A percentile compares a stretch with the other conserved stretches of the same genome.
Conservation (phyloP, 2,113 vertebrate genomes). For the Pachycephala philippinensis region DNA sequence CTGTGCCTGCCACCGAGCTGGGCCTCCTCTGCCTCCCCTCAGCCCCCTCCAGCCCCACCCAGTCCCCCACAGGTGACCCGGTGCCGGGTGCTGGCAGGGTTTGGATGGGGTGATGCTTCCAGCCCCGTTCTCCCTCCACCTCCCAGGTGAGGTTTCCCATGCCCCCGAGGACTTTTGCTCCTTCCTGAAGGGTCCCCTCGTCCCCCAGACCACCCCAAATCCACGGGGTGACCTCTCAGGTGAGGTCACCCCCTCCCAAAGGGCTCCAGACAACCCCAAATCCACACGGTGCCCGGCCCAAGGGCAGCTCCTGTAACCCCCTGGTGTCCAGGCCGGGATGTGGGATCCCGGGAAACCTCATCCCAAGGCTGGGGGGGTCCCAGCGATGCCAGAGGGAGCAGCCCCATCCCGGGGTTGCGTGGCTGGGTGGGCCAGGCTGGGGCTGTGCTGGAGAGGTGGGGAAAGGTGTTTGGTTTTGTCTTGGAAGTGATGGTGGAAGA, state of each 20-base stretch:
- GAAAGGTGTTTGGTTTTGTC: background rate
- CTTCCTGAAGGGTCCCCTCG: fast-evolving
- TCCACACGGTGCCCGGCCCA: fast-evolving
- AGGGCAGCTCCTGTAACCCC: background rate
- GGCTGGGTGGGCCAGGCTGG: background rate
- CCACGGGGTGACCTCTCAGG: background rate
- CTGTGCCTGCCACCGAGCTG: background rate
- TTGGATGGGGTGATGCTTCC: fast-evolving
- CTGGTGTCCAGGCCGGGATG: background rate
- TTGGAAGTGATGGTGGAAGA: background rate
- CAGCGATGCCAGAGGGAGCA: fast-evolving
- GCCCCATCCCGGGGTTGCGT: fast-evolving
- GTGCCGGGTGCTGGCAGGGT: background rate
- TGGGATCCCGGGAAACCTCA: background rate
- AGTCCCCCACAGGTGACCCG: background rate
- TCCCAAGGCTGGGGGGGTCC: background rate
- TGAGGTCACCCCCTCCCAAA: background rate
- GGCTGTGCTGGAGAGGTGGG: background rate
- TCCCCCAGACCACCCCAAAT: background rate
- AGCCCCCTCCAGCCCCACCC: background rate
- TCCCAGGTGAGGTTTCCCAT: background rate
- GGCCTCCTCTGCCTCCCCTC: background rate
- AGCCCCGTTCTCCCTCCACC: background rate
- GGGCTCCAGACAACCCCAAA: background rate
- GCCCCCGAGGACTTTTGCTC: background rate